A percentile compares a stretch with the other conserved stretches of the same genome.
phyloP scores from a whole-genome alignment of 1,140 invertebrate genomes.

The Drosophila navojoa region DNA sequence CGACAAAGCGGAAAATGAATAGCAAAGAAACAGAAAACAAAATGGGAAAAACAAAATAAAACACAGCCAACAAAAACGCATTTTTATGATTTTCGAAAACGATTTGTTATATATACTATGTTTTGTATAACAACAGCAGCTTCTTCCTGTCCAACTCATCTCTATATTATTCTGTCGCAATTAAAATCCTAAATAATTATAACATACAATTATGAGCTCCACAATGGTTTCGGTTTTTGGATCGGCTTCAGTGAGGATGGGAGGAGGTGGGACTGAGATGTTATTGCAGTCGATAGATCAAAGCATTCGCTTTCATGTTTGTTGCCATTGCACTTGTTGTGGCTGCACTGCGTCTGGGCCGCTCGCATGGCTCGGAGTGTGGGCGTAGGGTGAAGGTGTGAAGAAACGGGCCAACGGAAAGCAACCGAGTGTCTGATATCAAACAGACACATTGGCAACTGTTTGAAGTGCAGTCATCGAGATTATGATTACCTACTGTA shows the following conservation, averaged over 20 bases:
- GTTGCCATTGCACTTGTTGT: slow-evolving; percentile 76
- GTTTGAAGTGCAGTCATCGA: slow-evolving; percentile 75
- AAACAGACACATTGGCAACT: slow-evolving; percentile 80
- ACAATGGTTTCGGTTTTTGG: slow-evolving; percentile 4
- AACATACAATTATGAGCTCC: slow-evolving; percentile 65
- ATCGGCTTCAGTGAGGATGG: slow-evolving; percentile 1
- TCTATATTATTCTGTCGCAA: slow-evolving; percentile 12
- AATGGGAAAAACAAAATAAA: slow-evolving; percentile 23
- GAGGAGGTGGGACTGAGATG: slow-evolving; percentile 12
- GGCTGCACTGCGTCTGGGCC: slow-evolving; percentile 43
- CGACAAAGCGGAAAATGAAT: slow-evolving; percentile 57
- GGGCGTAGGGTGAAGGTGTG: slow-evolving; percentile 66
- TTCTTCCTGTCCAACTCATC: slow-evolving; percentile 36
- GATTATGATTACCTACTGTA: slow-evolving; percentile 49
- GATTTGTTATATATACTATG: slow-evolving; percentile 53
- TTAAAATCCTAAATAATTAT: slow-evolving; percentile 43
- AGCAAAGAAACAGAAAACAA: background rate
- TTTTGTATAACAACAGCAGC: slow-evolving; percentile 28
- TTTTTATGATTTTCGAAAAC: slow-evolving; percentile 58
- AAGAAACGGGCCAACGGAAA: slow-evolving; percentile 59
- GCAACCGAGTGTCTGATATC: slow-evolving; percentile 73
- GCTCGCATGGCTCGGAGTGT: background rate
- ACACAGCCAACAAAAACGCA: slow-evolving; percentile 62
- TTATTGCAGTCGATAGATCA: slow-evolving; percentile 68
- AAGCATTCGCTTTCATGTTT: slow-evolving; percentile 69